Evolutionary conservation across 2,888 invertebrate species (phyloP).

Genomic region (Chirona hameri): DNA sequence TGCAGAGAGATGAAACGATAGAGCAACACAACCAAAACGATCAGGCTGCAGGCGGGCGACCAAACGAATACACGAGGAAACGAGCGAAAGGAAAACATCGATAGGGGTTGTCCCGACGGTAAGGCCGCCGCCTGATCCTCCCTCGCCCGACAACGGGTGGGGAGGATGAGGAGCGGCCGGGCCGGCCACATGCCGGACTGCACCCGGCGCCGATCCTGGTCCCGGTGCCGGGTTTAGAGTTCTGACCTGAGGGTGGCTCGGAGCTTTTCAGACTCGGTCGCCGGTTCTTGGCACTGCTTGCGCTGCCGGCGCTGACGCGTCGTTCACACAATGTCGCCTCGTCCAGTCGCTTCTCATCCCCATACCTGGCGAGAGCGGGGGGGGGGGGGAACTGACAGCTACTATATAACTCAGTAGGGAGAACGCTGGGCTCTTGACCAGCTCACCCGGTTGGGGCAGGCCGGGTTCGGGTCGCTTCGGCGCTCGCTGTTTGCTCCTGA

Average conservation of each 20-base stretch:
- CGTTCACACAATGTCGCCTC: neutral
- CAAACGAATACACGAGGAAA: too few species aligned
- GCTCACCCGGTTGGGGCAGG: too few species aligned
- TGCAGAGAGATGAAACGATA: too few species aligned
- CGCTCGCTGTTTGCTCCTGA: too few species aligned
- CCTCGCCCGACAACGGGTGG: too few species aligned
- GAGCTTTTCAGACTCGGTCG: neutral
- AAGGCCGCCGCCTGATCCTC: too few species aligned
- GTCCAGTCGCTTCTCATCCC: neutral
- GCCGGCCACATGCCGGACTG: neutral
- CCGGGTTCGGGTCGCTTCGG: too few species aligned
- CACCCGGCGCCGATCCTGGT: neutral
- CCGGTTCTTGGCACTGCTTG: neutral
- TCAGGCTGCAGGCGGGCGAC: too few species aligned
- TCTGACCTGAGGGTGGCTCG: neutral
- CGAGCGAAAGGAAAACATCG: neutral
- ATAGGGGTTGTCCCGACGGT: neutral
- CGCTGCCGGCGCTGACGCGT: neutral
- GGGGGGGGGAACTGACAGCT: neutral
- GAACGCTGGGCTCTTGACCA: too few species aligned
- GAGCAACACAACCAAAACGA: too few species aligned
- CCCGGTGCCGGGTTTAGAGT: too few species aligned
- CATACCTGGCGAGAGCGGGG: neutral
- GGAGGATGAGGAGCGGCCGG: neutral
- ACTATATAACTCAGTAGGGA: too few species aligned